A percentile compares a stretch with the other conserved stretches of the same genome.
phyloP scores from a whole-genome alignment of 2,113 vertebrate species.

The Myiozetetes cayanensis region DNA sequence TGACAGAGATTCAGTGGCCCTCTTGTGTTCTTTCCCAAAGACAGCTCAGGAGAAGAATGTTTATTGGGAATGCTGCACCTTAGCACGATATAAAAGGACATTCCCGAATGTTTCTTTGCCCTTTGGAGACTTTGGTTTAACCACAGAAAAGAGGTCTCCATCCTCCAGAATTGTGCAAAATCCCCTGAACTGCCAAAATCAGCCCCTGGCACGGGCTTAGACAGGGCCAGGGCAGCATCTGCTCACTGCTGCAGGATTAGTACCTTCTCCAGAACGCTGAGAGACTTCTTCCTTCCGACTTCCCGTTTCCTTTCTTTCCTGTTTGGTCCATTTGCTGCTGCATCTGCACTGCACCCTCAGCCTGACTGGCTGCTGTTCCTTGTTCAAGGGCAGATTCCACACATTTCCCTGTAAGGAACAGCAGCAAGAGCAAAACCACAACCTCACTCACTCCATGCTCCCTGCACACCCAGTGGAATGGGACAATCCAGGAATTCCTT shows the following conservation, averaged over 20 bases:
- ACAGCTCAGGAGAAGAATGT: not conserved
- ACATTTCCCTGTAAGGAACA: not conserved
- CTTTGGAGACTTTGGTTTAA: not conserved
- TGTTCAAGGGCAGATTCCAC: not conserved
- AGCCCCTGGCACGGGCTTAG: not conserved
- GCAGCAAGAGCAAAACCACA: not conserved
- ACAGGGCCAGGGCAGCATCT: not conserved
- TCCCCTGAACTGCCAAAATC: not conserved
- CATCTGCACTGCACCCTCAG: not conserved
- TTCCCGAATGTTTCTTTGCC: not conserved
- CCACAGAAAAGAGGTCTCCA: not conserved
- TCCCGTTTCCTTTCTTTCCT: not conserved
- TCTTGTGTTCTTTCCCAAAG: not conserved
- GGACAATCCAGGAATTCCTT: not conserved
- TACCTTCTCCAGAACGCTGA: slow-evolving; percentile 36
- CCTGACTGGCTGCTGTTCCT: not conserved
- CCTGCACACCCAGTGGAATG: fast-evolving
- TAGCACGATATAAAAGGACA: not conserved
- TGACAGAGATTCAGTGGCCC: not conserved
- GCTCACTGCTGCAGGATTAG: not conserved
- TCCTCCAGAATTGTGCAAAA: not conserved
- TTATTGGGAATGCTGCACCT: not conserved
- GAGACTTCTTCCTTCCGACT: not conserved
- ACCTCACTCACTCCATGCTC: fast-evolving
- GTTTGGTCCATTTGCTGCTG: not conserved